Evolutionary conservation across 1,140 invertebrate species (phyloP), one percentile per base, ranked within the genome.

Genomic region (Panagrolaimus sp.): DNA sequence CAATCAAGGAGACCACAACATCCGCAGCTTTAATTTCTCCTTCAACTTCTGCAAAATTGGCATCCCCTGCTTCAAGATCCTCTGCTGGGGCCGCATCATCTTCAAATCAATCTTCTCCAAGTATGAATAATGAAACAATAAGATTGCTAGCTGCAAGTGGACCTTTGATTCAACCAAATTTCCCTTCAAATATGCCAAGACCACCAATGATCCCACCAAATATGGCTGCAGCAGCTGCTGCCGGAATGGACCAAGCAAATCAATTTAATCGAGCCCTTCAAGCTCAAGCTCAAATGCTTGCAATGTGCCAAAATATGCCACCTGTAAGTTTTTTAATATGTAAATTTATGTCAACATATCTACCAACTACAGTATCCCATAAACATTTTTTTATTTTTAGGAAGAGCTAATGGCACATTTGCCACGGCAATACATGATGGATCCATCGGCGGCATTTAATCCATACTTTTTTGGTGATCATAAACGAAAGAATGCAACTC

Each of bases 401-500:
- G n/a, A n/a, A n/a, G n/a, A n/a, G n/a, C n/a, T n/a, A n/a, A n/a
- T n/a, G n/a, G n/a, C n/a, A n/a, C n/a, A n/a, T n/a, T n/a, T n/a
- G n/a, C n/a, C n/a, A n/a, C 48, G 48, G 48, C 10, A n/a, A n/a
- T 52, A 52, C 48, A 52, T 52, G 48, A 24, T 1, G 8, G 48
- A 52, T 52, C 48, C 48, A 4, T 1, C 48, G n/a, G 48, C n/a
- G 1, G 48, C n/a, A 2, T 77, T 72, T 21, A 67, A 76, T 58
- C 73, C 74, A n/a, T 77, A 77, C 64, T 26, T 28, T 24, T 65
- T 78, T 14, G 75, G 79, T 58, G 77, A 75, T 15, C 63, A 91
- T 28, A 86, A 93, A 69, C 87, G 94, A 62, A 96, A 96, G 84
- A 97, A 96, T 84, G 94, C 93, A 7, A 96, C 94, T 6, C 87